These are phyloP conservation scores for Helogale parvula DNA, from an alignment of 2,113 vertebrate genomes.

Conservation along the genomic window DNA sequence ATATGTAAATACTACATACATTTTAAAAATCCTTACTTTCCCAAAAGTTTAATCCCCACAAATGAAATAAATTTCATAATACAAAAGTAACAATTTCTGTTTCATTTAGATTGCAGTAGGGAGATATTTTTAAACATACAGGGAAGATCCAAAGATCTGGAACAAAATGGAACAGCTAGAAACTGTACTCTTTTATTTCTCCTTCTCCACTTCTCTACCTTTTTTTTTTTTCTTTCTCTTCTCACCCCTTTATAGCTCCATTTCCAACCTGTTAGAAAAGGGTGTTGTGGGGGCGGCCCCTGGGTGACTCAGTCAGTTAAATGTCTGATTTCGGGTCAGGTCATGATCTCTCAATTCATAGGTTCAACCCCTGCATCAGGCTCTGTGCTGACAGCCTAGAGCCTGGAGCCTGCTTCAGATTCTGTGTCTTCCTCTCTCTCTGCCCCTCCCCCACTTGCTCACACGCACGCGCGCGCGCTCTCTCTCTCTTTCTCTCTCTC, in stretches of 20 bases:
- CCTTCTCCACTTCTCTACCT: background rate
- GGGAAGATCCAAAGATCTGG: background rate
- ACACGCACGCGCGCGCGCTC: too few relatives aligned
- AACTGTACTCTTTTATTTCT: background rate
- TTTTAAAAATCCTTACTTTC: background rate
- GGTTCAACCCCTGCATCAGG: too few relatives aligned
- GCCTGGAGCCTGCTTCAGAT: too few relatives aligned
- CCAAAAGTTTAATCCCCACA: background rate
- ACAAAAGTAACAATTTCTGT: background rate
- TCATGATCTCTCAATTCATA: too few relatives aligned
- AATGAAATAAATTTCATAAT: conserved; percentile 5
- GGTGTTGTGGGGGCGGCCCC: background rate
- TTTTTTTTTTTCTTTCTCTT: background rate
- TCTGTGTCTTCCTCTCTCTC: too few relatives aligned
- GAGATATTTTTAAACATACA: background rate
- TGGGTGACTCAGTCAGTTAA: too few relatives aligned
- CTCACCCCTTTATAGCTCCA: background rate
- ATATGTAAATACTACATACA: background rate
- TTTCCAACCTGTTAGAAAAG: background rate
- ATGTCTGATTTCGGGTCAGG: too few relatives aligned
- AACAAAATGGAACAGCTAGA: background rate
- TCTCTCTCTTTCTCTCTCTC: too few relatives aligned
- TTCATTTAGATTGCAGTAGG: background rate
- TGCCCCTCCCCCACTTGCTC: too few relatives aligned
- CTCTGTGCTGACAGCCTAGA: too few relatives aligned